Base-by-base conservation (phyloP, 2,888 invertebrate species). In the Leistus spinibarbis region DNA sequence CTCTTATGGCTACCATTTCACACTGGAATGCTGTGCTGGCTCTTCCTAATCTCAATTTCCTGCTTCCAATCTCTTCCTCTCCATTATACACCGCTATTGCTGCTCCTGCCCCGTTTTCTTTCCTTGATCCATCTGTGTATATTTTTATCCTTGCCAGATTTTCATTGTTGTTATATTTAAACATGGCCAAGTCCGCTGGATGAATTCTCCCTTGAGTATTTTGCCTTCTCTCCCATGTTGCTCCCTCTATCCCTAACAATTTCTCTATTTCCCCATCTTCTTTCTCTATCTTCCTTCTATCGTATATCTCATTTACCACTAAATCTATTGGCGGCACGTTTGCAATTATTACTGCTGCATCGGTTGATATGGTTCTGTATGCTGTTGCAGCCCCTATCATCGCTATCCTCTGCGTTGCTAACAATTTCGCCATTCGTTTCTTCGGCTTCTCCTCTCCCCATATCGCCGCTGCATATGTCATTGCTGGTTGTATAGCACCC, bases 11-110 rank as follows among this genome's bases (percentile, higher is more conserved):
- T 5, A 62, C 22, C 60, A 75, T 2, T 54, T 75, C 75, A 16
- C 65, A 64, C 27, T 75, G 75, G 62, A 69, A 62, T 19, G 56
- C 63, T 9, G 53, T 69, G 68, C 75, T 69, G 20, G 27, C 40
- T 13, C 17, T 62, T 10, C n/a, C 60, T 9, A 75, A 27, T 57
- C 40, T 24, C 10, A 62, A 1, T 20, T 69, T 69, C 16, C n/a
- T 20, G 17, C 5, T 3, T 13, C 2, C n/a, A n/a, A 75, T 27
- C 10, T 75, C 75, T 9, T 7, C 27, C 9, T 24, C 40, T 3
- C 22, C 62, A 9, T 23, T 53, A 23, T 62, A 62, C 3, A 62
- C 70, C n/a, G 27, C 70, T 13, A 62, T 56, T 16, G 70, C 70
- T 17, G 70, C 70, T 5, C 70, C 70, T 17, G 57, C 70, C 17